phyloP scores from a whole-genome alignment of 2,888 invertebrate species.

The Desoria tigrina region DNA sequence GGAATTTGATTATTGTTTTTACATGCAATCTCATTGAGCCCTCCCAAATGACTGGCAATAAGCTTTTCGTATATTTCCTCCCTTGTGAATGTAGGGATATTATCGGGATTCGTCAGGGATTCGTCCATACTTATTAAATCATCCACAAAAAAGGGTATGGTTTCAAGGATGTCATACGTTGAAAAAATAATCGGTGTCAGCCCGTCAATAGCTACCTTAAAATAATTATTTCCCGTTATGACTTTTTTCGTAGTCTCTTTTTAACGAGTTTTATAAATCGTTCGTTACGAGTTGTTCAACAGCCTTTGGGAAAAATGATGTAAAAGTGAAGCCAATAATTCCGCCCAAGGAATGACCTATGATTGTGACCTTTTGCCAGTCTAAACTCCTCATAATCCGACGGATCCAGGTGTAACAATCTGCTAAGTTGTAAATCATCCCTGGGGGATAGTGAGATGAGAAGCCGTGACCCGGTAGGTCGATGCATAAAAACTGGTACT shows the following conservation, averaged over 20 bases:
- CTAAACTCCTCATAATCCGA: slow-evolving; percentile 17
- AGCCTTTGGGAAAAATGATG: slow-evolving; percentile 56
- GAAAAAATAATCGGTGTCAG: slow-evolving; percentile 39
- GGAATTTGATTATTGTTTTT: slow-evolving; percentile 1
- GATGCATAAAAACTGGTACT: slow-evolving; percentile 41
- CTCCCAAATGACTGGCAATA: slow-evolving; percentile 30
- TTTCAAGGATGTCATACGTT: slow-evolving; percentile 22
- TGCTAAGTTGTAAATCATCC: slow-evolving; percentile 23
- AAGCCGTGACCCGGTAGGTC: slow-evolving; percentile 59
- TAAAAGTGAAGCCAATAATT: slow-evolving; percentile 28
- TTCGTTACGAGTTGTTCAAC: too few species aligned
- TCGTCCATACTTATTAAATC: slow-evolving; percentile 54
- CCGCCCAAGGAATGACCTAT: slow-evolving; percentile 32
- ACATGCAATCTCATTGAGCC: slow-evolving; percentile 31
- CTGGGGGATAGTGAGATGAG: slow-evolving; percentile 65
- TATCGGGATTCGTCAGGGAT: slow-evolving; percentile 55
- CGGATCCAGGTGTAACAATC: slow-evolving; percentile 20
- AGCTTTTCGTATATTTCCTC: slow-evolving; percentile 62
- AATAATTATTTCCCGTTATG: too few species aligned
- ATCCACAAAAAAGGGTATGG: slow-evolving; percentile 29
- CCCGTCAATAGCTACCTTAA: slow-evolving; percentile 46
- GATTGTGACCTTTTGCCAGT: slow-evolving; percentile 13
- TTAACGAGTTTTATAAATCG: not conserved
- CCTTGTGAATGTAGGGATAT: slow-evolving; percentile 59
- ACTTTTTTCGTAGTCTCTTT: not conserved